These are phyloP conservation scores for Spizaetus ornatus DNA, from an alignment of 2,113 vertebrate species.

Conservation along the genomic window DNA sequence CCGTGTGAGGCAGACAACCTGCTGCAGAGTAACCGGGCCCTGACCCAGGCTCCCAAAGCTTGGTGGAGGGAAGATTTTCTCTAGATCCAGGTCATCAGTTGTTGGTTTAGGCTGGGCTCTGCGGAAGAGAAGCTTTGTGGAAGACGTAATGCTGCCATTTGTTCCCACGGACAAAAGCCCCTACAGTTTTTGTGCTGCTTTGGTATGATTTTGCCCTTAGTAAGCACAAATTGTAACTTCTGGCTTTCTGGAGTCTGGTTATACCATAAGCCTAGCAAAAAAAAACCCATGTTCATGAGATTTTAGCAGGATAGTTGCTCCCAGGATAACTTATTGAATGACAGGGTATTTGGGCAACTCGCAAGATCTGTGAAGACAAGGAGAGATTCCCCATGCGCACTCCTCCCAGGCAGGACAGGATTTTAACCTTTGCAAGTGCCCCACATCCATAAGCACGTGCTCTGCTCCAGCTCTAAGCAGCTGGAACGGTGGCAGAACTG, in stretches of 20 bases:
- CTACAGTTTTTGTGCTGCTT: background rate
- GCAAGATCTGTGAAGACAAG: background rate
- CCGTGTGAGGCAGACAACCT: background rate
- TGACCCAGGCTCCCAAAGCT: background rate
- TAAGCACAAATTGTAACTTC: background rate
- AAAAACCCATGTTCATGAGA: fast-evolving
- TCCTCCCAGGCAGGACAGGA: background rate
- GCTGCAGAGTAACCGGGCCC: background rate
- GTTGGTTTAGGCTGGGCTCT: background rate
- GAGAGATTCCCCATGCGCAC: background rate
- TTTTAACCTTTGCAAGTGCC: background rate
- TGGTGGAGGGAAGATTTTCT: background rate
- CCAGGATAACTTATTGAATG: background rate
- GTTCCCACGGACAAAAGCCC: background rate
- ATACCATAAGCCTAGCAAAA: background rate
- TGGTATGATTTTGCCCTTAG: background rate
- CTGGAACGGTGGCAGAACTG: background rate
- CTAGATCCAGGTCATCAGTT: background rate
- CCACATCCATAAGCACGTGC: background rate
- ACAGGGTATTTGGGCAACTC: background rate
- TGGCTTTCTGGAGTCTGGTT: background rate
- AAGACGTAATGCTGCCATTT: background rate
- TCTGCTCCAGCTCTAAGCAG: background rate
- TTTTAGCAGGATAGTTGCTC: background rate
- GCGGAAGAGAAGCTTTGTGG: background rate